phyloP scores from a whole-genome alignment of 2,113 vertebrate genomes.

The Suricata suricatta region DNA sequence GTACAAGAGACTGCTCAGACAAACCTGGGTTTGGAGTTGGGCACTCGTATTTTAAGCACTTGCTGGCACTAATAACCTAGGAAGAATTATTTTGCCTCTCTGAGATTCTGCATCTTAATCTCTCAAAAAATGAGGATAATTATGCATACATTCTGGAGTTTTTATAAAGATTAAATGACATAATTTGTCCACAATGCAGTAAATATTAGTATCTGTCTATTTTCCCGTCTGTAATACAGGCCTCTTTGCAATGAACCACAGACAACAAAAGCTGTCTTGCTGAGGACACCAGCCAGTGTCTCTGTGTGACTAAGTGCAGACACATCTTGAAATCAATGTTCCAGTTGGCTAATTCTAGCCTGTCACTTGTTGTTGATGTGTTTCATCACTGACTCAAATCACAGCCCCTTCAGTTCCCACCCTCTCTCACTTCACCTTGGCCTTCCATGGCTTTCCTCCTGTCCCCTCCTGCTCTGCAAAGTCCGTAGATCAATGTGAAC shows the following conservation, averaged over 20 bases:
- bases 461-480: not conserved
- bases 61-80: not conserved
- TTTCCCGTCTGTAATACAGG: not conserved
- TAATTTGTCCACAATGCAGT: not conserved
- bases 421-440: too few species aligned
- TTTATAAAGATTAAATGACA: constrained; percentile 28
- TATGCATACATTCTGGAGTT: not conserved
- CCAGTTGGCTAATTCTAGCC: not conserved
- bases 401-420: rapidly evolving
- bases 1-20: not conserved
- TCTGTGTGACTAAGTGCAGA: not conserved
- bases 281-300: not conserved
- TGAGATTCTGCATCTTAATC: not conserved
- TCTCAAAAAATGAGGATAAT: constrained; percentile 14
- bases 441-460: not conserved
- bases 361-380: not conserved
- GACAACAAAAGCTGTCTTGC: not conserved
- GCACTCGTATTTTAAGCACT: not conserved
- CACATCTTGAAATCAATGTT: not conserved
- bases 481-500: not conserved
- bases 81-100: not conserved
- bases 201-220: not conserved
- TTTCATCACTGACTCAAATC: too few species aligned
- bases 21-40: not conserved
- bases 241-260: not conserved